Percentiles rank a stretch among this genome's conserved stretches.
These are phyloP conservation scores for Chrysocyon brachyurus DNA, from an alignment of 2,797 vertebrate genomes.

Conservation along the genomic window DNA sequence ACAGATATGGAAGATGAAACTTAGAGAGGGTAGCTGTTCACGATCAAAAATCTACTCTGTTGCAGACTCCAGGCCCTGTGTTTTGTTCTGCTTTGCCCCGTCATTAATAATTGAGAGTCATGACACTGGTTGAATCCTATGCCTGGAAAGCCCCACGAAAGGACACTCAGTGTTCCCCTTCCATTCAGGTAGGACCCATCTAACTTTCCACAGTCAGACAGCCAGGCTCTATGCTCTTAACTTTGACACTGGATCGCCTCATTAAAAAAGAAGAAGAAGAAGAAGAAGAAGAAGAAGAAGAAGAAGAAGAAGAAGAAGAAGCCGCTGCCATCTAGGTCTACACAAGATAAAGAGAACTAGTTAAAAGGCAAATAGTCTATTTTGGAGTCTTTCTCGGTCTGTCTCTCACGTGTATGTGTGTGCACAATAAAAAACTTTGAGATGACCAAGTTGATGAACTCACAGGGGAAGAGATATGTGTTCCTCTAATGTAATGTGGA, in stretches of 20 bases:
- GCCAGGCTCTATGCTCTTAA: not conserved
- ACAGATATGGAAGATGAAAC: not conserved
- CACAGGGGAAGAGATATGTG: not conserved
- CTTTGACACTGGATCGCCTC: not conserved
- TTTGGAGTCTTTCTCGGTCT: not conserved
- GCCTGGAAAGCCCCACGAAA: not conserved
- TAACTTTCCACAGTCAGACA: not conserved
- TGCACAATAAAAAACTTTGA: not conserved
- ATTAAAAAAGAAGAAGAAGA: slow-evolving; percentile 9
- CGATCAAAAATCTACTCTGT: not conserved
- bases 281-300: no score
- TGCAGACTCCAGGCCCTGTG: not conserved
- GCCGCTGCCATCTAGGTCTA: not conserved
- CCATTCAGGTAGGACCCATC: not conserved
- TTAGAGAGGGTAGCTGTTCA: not conserved
- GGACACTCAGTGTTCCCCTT: not conserved
- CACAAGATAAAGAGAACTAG: slow-evolving; percentile 15
- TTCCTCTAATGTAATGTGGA: not conserved
- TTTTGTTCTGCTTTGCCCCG: not conserved
- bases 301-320: no score
- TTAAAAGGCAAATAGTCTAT: slow-evolving; percentile 16
- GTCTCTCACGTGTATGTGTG: no score
- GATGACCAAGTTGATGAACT: slow-evolving; percentile 15
- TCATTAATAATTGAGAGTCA: not conserved
- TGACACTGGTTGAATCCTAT: not conserved